Conservation (phyloP, 2,113 vertebrate genomes). For the Halichoerus grypus region DNA sequence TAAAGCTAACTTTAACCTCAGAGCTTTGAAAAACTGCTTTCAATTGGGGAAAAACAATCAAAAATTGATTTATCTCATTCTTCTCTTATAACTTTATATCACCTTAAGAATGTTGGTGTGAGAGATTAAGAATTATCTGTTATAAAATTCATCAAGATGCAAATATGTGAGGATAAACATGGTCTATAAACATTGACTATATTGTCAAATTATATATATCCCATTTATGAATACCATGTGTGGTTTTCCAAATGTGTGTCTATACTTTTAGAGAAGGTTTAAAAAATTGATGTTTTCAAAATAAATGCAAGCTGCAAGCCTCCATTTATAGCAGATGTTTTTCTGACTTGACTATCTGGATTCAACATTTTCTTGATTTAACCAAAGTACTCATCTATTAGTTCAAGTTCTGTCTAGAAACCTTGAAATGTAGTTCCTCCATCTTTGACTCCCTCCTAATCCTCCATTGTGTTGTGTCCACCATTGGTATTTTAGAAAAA, state of each 20-base stretch:
- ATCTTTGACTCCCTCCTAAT: background rate
- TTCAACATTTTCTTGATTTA: conserved; percentile 24
- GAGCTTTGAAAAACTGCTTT: background rate
- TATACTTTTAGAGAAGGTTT: conserved; percentile 24
- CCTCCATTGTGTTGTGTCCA: background rate
- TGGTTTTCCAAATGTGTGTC: background rate
- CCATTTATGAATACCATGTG: background rate
- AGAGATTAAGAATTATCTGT: background rate
- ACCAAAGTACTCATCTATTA: background rate
- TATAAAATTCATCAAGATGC: conserved; percentile 10
- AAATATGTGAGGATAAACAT: background rate
- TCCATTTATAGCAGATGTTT: background rate
- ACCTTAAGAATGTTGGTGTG: background rate
- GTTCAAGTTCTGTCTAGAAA: conserved; percentile 14
- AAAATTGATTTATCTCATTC: background rate
- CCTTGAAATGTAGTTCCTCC: background rate
- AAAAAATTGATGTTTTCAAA: conserved; percentile 39
- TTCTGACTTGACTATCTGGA: conserved; percentile 8
- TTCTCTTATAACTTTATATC: background rate
- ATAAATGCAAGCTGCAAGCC: background rate
- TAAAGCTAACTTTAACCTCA: background rate
- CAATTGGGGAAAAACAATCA: background rate
- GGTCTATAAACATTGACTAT: background rate
- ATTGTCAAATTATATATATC: background rate
- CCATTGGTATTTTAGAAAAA: background rate